A percentile compares a stretch with the other conserved stretches of the same genome.
These are phyloP conservation scores for Meteorus sp. DNA, from an alignment of 1,140 invertebrate species.

Conservation along the genomic window DNA sequence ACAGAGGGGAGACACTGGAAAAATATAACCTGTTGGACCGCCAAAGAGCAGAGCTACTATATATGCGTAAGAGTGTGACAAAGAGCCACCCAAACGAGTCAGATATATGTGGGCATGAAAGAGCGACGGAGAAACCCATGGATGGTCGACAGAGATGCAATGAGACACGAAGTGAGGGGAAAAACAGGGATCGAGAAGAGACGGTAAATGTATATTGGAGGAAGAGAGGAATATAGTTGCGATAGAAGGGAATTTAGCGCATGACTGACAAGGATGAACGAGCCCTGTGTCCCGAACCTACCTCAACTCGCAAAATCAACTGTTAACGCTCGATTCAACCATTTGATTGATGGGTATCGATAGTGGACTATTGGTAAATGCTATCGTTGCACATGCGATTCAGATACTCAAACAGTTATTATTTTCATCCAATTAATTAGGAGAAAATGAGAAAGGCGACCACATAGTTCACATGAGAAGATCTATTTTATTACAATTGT, in stretches of 20 bases:
- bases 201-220: too few relatives aligned
- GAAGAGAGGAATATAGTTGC: slow-evolving; percentile 18
- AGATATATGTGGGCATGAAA: slow-evolving; percentile 9
- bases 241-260: not conserved
- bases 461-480: too few relatives aligned
- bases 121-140: slow-evolving; percentile 25
- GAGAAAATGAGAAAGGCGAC: too few relatives aligned
- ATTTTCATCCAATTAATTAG: too few relatives aligned
- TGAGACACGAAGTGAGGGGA: slow-evolving; percentile 18
- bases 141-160: slow-evolving; percentile 38
- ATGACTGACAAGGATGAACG: slow-evolving; percentile 25
- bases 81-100: not conserved
- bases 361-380: too few relatives aligned
- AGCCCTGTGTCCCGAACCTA: slow-evolving; percentile 52
- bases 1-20: slow-evolving; percentile 40
- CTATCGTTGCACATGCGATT: not conserved
- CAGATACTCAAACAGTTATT: not conserved
- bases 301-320: slow-evolving; percentile 53
- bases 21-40: slow-evolving; percentile 59
- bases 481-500: too few relatives aligned
- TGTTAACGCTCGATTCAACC: slow-evolving; percentile 45
- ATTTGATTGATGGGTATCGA: too few relatives aligned
- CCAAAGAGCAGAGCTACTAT: slow-evolving; percentile 37
- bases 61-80: slow-evolving; percentile 26
- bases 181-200: slow-evolving; percentile 13